A percentile compares a stretch with the other conserved stretches of the same genome.
Conservation (phyloP, 2,113 vertebrate genomes). For the Astatoreochromis straeleni region DNA sequence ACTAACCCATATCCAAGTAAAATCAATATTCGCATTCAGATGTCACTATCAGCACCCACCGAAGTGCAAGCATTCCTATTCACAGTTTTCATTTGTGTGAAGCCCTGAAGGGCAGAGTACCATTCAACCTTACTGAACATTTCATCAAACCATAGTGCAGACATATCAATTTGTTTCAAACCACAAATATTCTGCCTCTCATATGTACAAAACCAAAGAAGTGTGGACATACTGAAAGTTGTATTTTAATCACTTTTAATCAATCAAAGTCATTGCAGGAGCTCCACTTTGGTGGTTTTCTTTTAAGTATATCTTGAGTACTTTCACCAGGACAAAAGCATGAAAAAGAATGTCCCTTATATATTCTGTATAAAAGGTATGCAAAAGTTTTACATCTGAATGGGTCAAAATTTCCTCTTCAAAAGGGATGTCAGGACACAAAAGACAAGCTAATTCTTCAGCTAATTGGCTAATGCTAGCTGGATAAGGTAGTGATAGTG, state of each 20-base stretch:
- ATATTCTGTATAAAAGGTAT: neutral
- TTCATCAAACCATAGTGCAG: neutral
- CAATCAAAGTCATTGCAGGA: neutral
- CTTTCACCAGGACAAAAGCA: neutral
- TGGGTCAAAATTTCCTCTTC: neutral
- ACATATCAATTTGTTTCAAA: neutral
- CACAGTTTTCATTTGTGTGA: neutral
- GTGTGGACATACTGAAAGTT: neutral
- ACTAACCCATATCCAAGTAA: neutral
- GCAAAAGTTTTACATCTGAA: neutral
- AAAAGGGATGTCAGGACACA: neutral
- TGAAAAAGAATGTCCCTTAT: neutral
- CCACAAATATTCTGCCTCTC: neutral
- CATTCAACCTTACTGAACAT: neutral
- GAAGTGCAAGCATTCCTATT: neutral
- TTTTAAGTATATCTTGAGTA: neutral
- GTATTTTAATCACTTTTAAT: neutral
- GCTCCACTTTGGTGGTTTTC: neutral
- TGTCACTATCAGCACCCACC: neutral
- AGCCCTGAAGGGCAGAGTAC: neutral
- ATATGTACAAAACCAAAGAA: neutral
- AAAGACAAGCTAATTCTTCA: neutral
- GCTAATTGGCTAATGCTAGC: neutral
- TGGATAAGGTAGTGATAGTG: neutral
- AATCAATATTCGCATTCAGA: neutral